Conservation (phyloP, 2,113 vertebrate genomes). For the Leucoraja erinaceus region DNA sequence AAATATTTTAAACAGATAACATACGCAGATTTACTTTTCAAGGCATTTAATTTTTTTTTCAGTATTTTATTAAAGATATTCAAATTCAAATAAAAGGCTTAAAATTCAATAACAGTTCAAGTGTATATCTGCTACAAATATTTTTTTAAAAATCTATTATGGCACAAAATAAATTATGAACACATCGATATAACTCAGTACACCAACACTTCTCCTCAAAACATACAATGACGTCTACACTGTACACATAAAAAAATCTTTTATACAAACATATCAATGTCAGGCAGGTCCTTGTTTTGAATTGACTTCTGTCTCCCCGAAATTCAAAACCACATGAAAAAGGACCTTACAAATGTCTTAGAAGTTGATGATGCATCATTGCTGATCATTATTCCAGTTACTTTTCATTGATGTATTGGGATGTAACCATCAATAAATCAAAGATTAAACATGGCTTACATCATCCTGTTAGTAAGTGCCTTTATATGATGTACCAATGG, state of each 20-base stretch:
- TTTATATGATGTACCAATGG: not conserved
- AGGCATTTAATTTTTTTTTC: slow-evolving; percentile 25
- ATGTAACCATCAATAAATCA: slow-evolving; percentile 27
- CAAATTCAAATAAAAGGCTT: slow-evolving; percentile 36
- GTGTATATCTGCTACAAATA: slow-evolving; percentile 37
- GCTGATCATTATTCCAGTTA: slow-evolving; percentile 29
- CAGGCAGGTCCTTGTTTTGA: slow-evolving; percentile 28
- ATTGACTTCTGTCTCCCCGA: not conserved
- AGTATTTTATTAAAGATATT: slow-evolving; percentile 39
- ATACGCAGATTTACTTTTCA: not conserved
- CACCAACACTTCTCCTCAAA: slow-evolving; percentile 34
- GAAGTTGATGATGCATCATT: slow-evolving; percentile 29
- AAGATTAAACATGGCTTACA: slow-evolving; percentile 31
- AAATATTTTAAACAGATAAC: not conserved
- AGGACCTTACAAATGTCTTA: slow-evolving; percentile 29
- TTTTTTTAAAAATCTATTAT: slow-evolving; percentile 39
- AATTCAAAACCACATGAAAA: slow-evolving; percentile 34
- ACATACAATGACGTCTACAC: slow-evolving; percentile 37
- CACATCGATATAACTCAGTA: slow-evolving; percentile 38
- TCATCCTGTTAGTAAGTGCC: slow-evolving; percentile 21
- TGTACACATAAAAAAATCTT: slow-evolving; percentile 39
- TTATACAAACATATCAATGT: slow-evolving; percentile 36
- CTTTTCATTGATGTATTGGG: slow-evolving; percentile 35
- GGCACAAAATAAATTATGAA: slow-evolving; percentile 38
- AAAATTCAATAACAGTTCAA: slow-evolving; percentile 38